Conservation (phyloP, 2,113 vertebrate species). For the Anarhynchus alexandrinus region DNA sequence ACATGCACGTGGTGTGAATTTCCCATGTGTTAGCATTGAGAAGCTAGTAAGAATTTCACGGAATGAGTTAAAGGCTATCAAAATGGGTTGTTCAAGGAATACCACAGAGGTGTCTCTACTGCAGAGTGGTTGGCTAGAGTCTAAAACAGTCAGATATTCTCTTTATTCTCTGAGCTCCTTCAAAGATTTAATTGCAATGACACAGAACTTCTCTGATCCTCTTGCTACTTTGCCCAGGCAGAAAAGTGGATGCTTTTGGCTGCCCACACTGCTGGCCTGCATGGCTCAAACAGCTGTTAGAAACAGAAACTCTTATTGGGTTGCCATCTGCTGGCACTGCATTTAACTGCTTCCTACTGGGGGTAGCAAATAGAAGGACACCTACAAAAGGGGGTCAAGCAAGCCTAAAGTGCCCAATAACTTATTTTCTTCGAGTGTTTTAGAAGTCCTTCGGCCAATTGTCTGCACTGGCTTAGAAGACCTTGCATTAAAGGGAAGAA, state of each 20-base stretch:
- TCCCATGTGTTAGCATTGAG: not conserved
- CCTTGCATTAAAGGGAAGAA: not conserved
- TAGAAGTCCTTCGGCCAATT: not conserved
- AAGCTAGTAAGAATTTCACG: not conserved
- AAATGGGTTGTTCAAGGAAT: not conserved
- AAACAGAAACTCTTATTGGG: not conserved
- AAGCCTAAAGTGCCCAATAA: accelerated
- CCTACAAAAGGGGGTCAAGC: not conserved
- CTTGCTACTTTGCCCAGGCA: not conserved
- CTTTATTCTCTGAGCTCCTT: not conserved
- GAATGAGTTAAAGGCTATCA: not conserved
- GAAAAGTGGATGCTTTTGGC: not conserved
- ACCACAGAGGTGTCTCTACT: accelerated
- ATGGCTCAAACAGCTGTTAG: not conserved
- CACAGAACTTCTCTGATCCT: not conserved
- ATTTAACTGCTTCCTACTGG: not conserved
- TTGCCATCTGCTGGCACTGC: slow-evolving; percentile 49
- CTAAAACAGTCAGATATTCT: not conserved
- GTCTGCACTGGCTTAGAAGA: not conserved
- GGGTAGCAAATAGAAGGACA: not conserved
- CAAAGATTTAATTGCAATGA: not conserved
- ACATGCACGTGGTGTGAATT: accelerated
- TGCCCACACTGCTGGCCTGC: not conserved
- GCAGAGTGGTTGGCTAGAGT: not conserved
- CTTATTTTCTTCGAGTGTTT: not conserved